Conservation (phyloP, 2,888 invertebrate species). For the Timema cristinae region DNA sequence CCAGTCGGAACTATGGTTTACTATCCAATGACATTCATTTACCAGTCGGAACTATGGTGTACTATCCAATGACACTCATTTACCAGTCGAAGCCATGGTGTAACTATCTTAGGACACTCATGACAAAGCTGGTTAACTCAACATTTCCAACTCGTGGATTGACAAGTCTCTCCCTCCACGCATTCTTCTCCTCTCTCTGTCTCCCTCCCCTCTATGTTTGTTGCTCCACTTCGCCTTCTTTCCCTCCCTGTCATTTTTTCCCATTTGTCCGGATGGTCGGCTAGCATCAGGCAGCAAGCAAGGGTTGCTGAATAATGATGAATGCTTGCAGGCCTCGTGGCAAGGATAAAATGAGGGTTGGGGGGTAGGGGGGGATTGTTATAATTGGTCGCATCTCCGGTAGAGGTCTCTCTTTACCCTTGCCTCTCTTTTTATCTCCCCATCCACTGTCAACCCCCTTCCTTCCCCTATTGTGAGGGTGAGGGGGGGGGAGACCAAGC, state of each 20-base stretch:
- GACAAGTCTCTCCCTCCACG: not conserved
- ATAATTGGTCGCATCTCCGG: conserved; percentile 13
- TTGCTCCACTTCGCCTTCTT: not conserved
- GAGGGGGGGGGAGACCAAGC: not conserved
- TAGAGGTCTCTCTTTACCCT: not conserved
- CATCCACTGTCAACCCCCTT: no score
- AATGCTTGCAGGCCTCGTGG: not conserved
- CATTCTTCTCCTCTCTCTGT: not conserved
- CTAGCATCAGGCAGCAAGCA: conserved; percentile 1
- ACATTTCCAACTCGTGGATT: not conserved
- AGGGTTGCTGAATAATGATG: conserved; percentile 14
- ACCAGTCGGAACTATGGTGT: no score
- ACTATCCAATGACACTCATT: no score
- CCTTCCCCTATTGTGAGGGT: no score
- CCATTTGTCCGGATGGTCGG: conserved; percentile 9
- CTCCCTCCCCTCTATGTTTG: not conserved
- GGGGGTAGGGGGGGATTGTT: not conserved
- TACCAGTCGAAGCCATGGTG: no score
- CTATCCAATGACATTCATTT: no score
- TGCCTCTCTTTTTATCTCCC: no score
- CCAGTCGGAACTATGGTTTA: no score
- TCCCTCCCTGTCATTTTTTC: not conserved
- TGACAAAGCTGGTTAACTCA: not conserved
- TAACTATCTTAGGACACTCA: no score
- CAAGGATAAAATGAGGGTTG: not conserved